Base-by-base conservation (phyloP, 2,888 invertebrate genomes). In the Drosophila rubida region DNA sequence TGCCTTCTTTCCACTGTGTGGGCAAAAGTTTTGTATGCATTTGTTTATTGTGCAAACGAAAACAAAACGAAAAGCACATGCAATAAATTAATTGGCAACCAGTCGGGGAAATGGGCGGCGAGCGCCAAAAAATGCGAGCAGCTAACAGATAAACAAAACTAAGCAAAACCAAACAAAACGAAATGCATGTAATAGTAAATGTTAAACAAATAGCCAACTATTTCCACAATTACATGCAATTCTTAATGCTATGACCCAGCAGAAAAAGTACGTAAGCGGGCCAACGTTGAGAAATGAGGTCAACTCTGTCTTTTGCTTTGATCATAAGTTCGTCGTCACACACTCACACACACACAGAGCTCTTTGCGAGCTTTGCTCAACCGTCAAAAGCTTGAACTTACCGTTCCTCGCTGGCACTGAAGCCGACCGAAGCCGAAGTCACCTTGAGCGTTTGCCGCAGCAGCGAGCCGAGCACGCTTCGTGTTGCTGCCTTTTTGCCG, bases 371-470 rank as follows among this genome's bases (percentile, higher is more conserved):
- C 16, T 37, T 35, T 13, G 16, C 19, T 27, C 9, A 14, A 32
- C 51, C 30, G 2, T 7, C n/a, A 0, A 35, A 35, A 45, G 6
- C 16, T 25, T 45, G 1, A 35, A 74, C 87, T 87, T 54, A 88
- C 89, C 87, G 73, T 27, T 88, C 84, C 25, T 81, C 81, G 53
- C 80, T 78, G 51, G 65, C 65, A 30, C 69, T 78, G n/a, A 73
- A 57, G 1, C 89, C 89, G 53, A 89, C 75, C 32, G 88, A 81
- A n/a, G 80, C 86, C 7, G 83, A 78, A 25, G 89, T 88, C 46
- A 89, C 83, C 62, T 82, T 88, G 2, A 89, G 60, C n/a, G 89
- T 87, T 51, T 88, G 88, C 30, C 87, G 80, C 23, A 88, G 69
- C 45, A 89, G 69, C 9, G 88, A 88, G 8, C 83, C 75, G 23